Percentiles rank a stretch among this genome's conserved stretches.
These are phyloP conservation scores for Pseudochromis fuscus DNA, from an alignment of 2,797 vertebrate genomes.

Conservation along the genomic window DNA sequence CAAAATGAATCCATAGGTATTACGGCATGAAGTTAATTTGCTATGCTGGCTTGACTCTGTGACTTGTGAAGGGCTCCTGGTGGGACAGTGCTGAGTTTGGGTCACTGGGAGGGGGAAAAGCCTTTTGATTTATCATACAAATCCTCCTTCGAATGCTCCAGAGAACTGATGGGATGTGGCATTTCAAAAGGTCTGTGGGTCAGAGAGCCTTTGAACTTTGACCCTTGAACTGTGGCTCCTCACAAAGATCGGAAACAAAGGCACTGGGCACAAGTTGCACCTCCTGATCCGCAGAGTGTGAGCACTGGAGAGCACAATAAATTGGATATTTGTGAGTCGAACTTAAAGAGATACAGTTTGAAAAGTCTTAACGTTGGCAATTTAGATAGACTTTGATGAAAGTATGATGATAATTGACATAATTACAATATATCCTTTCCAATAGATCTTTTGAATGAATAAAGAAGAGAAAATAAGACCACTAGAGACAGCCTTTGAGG, in stretches of 20 bases:
- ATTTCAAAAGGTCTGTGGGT: conserved; percentile 80
- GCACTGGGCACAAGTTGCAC: conserved; percentile 49
- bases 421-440: too few relatives aligned
- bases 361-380: not conserved
- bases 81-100: conserved; percentile 24
- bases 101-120: conserved; percentile 12
- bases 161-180: conserved; percentile 79
- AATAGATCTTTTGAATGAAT: conserved; percentile 47
- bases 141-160: conserved; percentile 72
- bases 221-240: conserved; percentile 68
- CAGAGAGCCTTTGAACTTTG: conserved; percentile 79
- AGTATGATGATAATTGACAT: conserved; percentile 20
- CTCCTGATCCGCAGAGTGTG: conserved; percentile 38
- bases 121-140: conserved; percentile 77
- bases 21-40: conserved; percentile 38
- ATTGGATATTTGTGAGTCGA: conserved; percentile 6
- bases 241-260: conserved; percentile 76
- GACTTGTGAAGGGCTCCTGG: conserved; percentile 9
- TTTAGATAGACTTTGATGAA: not conserved
- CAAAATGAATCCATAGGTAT: conserved; percentile 21
- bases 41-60: conserved; percentile 33
- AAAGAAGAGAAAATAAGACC: conserved; percentile 43
- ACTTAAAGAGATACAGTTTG: not conserved
- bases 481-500: conserved; percentile 47
- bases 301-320: not conserved